Evolutionary conservation across 1,140 invertebrate genomes (phyloP).

Genomic region (Drosophila nebulosa): DNA sequence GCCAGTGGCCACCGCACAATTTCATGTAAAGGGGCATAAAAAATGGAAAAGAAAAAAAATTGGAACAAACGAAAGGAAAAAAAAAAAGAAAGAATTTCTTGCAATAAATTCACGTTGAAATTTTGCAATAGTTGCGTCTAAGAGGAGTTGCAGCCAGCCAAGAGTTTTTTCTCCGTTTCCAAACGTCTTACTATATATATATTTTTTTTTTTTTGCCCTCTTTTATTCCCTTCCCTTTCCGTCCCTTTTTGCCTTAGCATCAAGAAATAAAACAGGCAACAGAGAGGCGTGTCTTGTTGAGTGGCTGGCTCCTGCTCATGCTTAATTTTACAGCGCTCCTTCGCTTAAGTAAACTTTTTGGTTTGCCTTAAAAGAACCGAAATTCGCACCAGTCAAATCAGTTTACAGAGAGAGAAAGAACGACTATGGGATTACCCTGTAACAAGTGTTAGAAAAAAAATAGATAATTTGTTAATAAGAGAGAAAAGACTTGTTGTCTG

Average conservation of each 20-base stretch:
- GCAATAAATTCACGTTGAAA: slow-evolving; percentile 73
- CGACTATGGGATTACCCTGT: not conserved
- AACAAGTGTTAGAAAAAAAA: too few relatives aligned
- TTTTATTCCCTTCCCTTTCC: not conserved
- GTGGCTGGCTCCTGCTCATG: slow-evolving; percentile 46
- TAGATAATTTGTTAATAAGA: too few relatives aligned
- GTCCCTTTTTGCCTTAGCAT: not conserved
- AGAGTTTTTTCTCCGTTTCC: slow-evolving; percentile 22
- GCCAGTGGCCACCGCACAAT: slow-evolving; percentile 9
- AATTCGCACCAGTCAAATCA: not conserved
- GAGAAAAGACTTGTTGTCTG: too few relatives aligned
- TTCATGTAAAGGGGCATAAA: slow-evolving; percentile 25
- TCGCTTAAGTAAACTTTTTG: slow-evolving; percentile 54
- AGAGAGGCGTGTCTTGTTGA: slow-evolving; percentile 19
- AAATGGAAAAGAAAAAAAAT: slow-evolving; percentile 6
- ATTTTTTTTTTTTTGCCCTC: not conserved
- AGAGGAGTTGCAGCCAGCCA: slow-evolving; percentile 36
- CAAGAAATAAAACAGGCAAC: slow-evolving; percentile 49
- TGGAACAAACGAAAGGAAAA: not conserved
- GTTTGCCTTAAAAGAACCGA: not conserved
- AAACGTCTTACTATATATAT: not conserved
- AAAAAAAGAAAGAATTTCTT: slow-evolving; percentile 49
- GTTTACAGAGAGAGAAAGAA: not conserved
- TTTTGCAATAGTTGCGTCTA: slow-evolving; percentile 68
- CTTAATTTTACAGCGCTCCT: slow-evolving; percentile 57